These are phyloP conservation scores for Cheirogaleus major DNA, from an alignment of 2,797 vertebrate species.

Conservation along the genomic window DNA sequence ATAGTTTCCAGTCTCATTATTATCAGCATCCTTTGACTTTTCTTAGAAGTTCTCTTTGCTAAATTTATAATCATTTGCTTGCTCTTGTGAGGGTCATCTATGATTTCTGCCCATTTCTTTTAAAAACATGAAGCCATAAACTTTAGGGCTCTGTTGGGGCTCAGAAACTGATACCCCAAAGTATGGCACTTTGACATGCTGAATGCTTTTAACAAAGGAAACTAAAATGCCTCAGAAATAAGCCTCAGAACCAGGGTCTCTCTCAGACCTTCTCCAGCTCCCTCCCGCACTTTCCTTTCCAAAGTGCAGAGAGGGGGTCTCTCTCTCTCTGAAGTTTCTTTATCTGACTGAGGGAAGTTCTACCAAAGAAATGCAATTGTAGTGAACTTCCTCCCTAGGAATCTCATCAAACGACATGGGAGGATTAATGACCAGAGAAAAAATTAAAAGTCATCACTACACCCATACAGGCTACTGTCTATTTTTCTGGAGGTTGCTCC, in stretches of 20 bases:
- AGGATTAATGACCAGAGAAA: not conserved
- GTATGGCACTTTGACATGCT: not conserved
- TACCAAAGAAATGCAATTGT: not conserved
- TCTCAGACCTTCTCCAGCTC: not conserved
- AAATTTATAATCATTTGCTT: not conserved
- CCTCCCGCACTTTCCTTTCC: not conserved
- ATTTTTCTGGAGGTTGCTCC: not conserved
- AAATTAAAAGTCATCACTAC: not conserved
- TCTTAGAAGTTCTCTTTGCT: not conserved
- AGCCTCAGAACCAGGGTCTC: not conserved
- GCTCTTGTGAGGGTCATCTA: not conserved
- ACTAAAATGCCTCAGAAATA: too few relatives aligned
- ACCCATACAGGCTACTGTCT: not conserved
- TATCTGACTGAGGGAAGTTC: not conserved
- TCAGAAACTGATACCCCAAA: not conserved
- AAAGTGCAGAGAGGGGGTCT: not conserved
- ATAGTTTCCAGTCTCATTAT: not conserved
- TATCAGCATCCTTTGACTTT: not conserved
- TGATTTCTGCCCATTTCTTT: not conserved
- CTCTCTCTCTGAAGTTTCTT: not conserved
- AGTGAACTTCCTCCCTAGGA: not conserved
- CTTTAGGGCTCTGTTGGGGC: not conserved
- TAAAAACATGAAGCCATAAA: not conserved
- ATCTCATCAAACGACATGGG: not conserved
- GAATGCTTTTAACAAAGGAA: not conserved